Evolutionary conservation across 2,113 vertebrate genomes (phyloP).

Genomic region (Jaculus jaculus): DNA sequence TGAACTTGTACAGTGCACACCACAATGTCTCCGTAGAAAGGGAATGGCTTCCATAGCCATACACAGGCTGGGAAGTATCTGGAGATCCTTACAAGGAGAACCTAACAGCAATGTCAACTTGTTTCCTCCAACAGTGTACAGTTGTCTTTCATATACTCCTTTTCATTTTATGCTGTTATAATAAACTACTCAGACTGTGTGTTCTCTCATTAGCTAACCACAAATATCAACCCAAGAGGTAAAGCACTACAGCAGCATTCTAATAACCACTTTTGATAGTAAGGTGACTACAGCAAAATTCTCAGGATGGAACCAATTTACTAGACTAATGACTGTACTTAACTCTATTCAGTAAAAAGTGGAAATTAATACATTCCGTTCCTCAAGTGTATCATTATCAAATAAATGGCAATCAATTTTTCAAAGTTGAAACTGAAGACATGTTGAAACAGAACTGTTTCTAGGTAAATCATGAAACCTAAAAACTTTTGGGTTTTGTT

Average conservation of each 20-base stretch:
- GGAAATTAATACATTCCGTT: slow-evolving; percentile 12
- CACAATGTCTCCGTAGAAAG: background rate
- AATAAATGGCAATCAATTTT: slow-evolving; percentile 5
- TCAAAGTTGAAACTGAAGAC: slow-evolving; percentile 1
- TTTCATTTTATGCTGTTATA: background rate
- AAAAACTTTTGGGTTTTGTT: background rate
- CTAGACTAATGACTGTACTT: background rate
- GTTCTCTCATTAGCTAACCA: slow-evolving; percentile 1
- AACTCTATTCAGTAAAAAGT: background rate
- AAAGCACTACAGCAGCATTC: slow-evolving; percentile 29
- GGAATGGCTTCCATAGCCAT: background rate
- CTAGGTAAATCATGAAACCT: background rate
- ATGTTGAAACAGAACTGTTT: slow-evolving; percentile 22
- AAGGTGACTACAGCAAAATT: slow-evolving; percentile 30
- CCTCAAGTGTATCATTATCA: background rate
- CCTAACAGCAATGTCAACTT: background rate
- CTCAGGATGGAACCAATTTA: background rate
- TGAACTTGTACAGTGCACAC: background rate
- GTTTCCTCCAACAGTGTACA: background rate
- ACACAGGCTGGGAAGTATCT: background rate
- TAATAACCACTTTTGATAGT: background rate
- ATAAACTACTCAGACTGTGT: slow-evolving; percentile 31
- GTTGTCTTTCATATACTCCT: background rate
- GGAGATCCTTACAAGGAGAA: background rate
- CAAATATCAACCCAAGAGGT: slow-evolving; percentile 45